phyloP scores from a whole-genome alignment of 2,888 invertebrate genomes.

The Synanthedon vespiformis region DNA sequence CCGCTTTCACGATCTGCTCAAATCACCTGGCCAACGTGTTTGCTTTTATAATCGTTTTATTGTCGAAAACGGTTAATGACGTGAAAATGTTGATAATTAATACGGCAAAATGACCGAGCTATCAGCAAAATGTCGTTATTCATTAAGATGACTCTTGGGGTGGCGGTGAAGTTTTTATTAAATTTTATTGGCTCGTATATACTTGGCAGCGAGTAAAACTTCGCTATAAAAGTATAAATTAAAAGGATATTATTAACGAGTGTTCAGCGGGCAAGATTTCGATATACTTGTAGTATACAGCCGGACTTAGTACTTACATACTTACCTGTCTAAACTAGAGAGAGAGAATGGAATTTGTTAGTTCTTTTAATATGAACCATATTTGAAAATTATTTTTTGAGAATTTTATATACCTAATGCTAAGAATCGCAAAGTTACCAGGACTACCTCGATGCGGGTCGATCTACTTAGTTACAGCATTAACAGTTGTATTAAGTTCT shows the following conservation, averaged over 20 bases:
- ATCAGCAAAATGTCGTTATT: constrained; percentile 45
- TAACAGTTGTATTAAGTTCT: too few species aligned
- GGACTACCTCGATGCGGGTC: too few species aligned
- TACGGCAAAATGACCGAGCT: constrained; percentile 38
- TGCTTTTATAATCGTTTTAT: constrained; percentile 54
- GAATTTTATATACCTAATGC: too few species aligned
- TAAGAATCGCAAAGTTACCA: too few species aligned
- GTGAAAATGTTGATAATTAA: constrained; percentile 66
- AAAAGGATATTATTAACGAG: constrained; percentile 25
- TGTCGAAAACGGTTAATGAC: constrained; percentile 52
- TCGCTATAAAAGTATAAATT: constrained; percentile 22
- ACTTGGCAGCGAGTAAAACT: constrained; percentile 15
- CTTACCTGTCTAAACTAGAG: too few species aligned
- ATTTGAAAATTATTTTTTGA: too few species aligned
- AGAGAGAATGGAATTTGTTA: too few species aligned
- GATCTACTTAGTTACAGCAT: too few species aligned
- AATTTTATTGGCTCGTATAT: constrained; percentile 42
- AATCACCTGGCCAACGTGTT: constrained; percentile 63
- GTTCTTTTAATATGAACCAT: too few species aligned
- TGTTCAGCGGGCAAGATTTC: not conserved
- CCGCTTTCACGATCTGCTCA: constrained; percentile 46
- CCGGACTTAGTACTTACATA: too few species aligned
- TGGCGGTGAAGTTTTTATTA: constrained; percentile 50
- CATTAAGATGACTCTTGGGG: constrained; percentile 36
- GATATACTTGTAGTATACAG: not conserved